phyloP scores from a whole-genome alignment of 2,888 invertebrate genomes.

The Cheilosia urbana region DNA sequence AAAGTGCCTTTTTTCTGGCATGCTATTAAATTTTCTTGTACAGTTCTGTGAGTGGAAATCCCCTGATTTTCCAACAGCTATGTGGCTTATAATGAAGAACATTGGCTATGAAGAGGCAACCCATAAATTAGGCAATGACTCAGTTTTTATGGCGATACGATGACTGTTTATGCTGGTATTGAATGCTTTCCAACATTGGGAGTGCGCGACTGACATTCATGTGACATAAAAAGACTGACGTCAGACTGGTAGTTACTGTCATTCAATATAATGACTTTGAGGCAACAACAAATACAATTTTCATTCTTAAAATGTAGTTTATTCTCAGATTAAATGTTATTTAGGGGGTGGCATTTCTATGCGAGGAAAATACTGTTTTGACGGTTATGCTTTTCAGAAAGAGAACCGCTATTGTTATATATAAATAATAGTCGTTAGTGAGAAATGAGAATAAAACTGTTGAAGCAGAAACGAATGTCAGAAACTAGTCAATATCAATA shows the following conservation, averaged over 20 bases:
- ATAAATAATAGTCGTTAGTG: too few relatives aligned
- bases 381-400: neutral
- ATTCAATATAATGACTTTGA: constrained; percentile 5
- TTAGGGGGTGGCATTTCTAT: too few relatives aligned
- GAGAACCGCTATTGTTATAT: too few relatives aligned
- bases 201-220: neutral
- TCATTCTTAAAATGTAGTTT: neutral
- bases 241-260: constrained; percentile 19
- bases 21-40: constrained; percentile 50
- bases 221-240: constrained; percentile 54
- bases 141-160: constrained; percentile 52
- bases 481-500: too few relatives aligned
- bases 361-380: neutral
- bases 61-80: neutral
- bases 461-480: too few relatives aligned
- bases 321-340: neutral
- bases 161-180: constrained; percentile 18
- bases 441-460: too few relatives aligned
- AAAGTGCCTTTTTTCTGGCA: neutral
- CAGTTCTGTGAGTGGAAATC: constrained; percentile 31
- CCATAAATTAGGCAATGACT: constrained; percentile 65
- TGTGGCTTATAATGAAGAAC: constrained; percentile 17
- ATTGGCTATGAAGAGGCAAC: constrained; percentile 22
- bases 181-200: constrained; percentile 3
- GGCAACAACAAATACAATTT: constrained; percentile 9